Percentiles rank a stretch among this genome's conserved stretches.
Evolutionary conservation across 2,113 vertebrate species (phyloP).

Genomic region (Aplodontia rufa): DNA sequence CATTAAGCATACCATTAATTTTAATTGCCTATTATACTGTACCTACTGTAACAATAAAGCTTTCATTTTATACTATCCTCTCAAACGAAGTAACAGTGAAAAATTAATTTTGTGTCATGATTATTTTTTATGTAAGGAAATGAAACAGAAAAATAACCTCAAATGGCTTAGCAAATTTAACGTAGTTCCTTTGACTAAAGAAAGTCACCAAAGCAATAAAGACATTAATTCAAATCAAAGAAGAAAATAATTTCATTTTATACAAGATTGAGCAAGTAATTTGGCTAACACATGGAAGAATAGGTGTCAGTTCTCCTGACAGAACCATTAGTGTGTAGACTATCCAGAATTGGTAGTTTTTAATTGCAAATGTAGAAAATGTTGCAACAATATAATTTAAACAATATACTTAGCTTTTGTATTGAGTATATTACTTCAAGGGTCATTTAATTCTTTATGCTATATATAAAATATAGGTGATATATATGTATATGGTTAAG

Average conservation of each 20-base stretch:
- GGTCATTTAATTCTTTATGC: background rate
- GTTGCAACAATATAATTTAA: background rate
- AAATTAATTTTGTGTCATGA: background rate
- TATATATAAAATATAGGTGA: background rate
- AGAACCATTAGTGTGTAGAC: background rate
- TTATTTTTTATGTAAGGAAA: background rate
- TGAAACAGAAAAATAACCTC: background rate
- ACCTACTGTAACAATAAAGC: background rate
- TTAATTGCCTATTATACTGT: background rate
- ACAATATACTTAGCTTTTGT: background rate
- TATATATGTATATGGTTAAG: background rate
- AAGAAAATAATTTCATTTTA: background rate
- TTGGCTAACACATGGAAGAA: background rate
- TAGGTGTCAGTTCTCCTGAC: background rate
- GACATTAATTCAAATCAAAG: background rate
- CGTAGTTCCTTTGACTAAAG: slow-evolving; percentile 22
- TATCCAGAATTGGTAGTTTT: background rate
- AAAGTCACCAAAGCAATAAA: slow-evolving; percentile 26
- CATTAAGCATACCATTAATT: background rate
- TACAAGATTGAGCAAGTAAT: background rate
- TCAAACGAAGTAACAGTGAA: background rate
- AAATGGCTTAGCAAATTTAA: slow-evolving; percentile 14
- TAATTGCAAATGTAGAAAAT: background rate
- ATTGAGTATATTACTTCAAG: background rate
- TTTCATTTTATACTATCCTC: background rate